Conservation (phyloP, 2,888 invertebrate species). For the Polymixis lichenea region DNA sequence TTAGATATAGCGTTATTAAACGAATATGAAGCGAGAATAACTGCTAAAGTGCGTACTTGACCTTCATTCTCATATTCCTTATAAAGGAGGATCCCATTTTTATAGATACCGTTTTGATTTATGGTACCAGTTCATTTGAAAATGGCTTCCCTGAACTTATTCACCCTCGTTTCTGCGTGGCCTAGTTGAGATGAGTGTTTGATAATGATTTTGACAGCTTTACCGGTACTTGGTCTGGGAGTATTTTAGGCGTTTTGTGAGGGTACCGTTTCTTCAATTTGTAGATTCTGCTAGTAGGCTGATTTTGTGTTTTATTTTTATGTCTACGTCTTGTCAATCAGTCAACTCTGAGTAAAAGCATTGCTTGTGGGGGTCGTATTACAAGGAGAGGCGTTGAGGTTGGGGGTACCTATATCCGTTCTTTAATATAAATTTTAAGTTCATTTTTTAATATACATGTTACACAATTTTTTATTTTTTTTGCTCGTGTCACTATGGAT, state of each 20-base stretch:
- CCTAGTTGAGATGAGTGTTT: slow-evolving; percentile 52
- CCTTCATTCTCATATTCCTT: slow-evolving; percentile 35
- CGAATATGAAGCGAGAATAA: slow-evolving; percentile 36
- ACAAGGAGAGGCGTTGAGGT: no score
- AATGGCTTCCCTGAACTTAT: slow-evolving; percentile 55
- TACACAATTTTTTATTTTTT: no score
- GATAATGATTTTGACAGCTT: slow-evolving; percentile 52
- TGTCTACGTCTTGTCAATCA: neutral
- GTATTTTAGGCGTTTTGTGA: slow-evolving; percentile 22
- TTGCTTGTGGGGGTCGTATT: no score
- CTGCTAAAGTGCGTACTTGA: slow-evolving; percentile 42
- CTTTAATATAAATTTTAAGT: no score
- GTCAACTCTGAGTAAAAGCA: neutral
- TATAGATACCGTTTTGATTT: slow-evolving; percentile 62
- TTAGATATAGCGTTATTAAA: slow-evolving; percentile 16
- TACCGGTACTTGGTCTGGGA: slow-evolving; percentile 32
- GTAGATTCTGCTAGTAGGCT: neutral
- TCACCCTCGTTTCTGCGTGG: slow-evolving; percentile 43
- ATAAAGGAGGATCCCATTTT: slow-evolving; percentile 54
- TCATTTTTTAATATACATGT: no score
- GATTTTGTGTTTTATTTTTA: slow-evolving; percentile 10
- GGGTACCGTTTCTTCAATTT: slow-evolving; percentile 10
- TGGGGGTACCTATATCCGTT: no score
- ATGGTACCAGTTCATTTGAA: slow-evolving; percentile 56
- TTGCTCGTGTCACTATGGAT: no score